Base-by-base conservation (phyloP, 1,140 invertebrate genomes). In the Hypsibius dujardini region DNA sequence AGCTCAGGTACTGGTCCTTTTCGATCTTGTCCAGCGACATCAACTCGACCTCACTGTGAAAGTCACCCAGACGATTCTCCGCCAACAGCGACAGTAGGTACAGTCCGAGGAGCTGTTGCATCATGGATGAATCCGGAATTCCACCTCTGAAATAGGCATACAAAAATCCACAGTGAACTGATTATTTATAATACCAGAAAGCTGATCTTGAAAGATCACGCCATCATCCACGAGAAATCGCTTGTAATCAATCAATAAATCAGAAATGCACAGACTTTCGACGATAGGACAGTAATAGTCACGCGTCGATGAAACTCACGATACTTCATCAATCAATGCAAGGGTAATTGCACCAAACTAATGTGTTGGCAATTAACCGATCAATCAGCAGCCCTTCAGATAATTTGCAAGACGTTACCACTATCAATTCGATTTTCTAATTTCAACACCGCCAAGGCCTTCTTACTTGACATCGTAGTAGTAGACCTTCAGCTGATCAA, bases 1-100 rank as follows among this genome's bases (percentile, higher is more conserved):
- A 92, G 74, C 87, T 85, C 47, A 99, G 95, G 79, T 95, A 98
- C 70, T 92, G 86, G 78, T 98, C 95, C 47, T 86, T 86, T 78
- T 95, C 88, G 75, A 98, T 88, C 70, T 91, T 87, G 79, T 94
- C 90, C 47, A 89, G 86, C 1, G 92, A 89, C n/a, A 99, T 81
- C 40, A 95, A 81, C 79, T 98, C 96, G 71, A 99, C 79, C 80
- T 98, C 94, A 83, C 94, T 98, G 77, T 98, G 95, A 81, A 99
- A 99, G 79, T 98, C 95, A 1, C 94, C 95, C 0, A 99, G 89
- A 77, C 92, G 83, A 79, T 98, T 98, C 81, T 95, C 91, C 2
- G 94, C 92, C 0, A 98, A 79, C n/a, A 99, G 81, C 80, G 92
- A 95, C 46, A 99, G 81, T 1, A 99, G 82, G 82, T 98, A 96